phyloP scores from a whole-genome alignment of 1,140 invertebrate genomes.

The Anoplolepis gracilipes region DNA sequence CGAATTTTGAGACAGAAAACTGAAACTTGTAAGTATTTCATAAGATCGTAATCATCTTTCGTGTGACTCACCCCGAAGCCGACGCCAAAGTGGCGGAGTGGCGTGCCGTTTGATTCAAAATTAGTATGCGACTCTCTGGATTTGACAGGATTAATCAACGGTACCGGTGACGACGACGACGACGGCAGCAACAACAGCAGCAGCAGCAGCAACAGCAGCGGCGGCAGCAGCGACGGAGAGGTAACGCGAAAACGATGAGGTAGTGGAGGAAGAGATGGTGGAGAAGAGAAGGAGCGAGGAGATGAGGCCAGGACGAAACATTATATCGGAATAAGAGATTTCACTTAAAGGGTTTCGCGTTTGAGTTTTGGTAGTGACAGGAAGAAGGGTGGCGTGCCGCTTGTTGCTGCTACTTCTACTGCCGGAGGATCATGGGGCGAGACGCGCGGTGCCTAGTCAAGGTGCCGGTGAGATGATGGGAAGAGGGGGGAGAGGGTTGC shows the following conservation, averaged over 20 bases:
- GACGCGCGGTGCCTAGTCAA: constrained; percentile 46
- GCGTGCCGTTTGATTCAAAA: constrained; percentile 83
- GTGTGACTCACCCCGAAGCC: constrained; percentile 10
- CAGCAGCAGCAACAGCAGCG: not conserved
- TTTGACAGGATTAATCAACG: constrained; percentile 86
- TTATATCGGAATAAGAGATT: constrained; percentile 86
- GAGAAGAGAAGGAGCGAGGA: not conserved
- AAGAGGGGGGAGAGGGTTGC: constrained; percentile 37
- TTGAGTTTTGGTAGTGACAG: constrained; percentile 86
- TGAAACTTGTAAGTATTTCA: not conserved
- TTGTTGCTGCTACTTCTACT: constrained; percentile 48
- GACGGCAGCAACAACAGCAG: not conserved
- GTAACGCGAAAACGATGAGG: constrained; percentile 50
- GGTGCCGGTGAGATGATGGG: constrained; percentile 28
- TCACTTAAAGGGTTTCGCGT: constrained; percentile 86
- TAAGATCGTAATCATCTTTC: constrained; percentile 3
- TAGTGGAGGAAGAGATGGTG: not conserved
- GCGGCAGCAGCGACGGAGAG: constrained; percentile 29
- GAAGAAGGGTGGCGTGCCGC: constrained; percentile 72
- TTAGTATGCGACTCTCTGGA: constrained; percentile 86
- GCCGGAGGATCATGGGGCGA: constrained; percentile 42
- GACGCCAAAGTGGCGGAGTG: constrained; percentile 13
- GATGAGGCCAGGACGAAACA: constrained; percentile 73
- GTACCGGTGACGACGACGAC: constrained; percentile 41
- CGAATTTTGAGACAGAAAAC: not conserved